These are phyloP conservation scores for Oreochromis spilurus DNA, from an alignment of 2,113 vertebrate genomes.

Conservation along the genomic window DNA sequence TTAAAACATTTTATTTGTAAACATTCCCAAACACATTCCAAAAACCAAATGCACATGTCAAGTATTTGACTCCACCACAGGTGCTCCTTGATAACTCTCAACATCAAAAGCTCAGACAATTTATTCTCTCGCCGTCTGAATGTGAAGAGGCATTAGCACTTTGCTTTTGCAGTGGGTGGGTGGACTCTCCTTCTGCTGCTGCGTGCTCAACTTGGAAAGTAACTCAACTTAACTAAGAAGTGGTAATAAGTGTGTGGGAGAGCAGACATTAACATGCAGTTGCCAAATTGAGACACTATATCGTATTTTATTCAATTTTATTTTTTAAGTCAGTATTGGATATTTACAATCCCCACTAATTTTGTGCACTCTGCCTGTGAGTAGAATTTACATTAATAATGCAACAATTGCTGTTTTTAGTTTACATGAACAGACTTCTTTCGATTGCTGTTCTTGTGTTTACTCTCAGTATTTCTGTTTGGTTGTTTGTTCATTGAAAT, in stretches of 20 bases:
- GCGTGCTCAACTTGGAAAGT: slow-evolving; percentile 4
- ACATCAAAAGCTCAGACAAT: slow-evolving; percentile 23
- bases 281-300: not conserved
- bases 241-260: slow-evolving; percentile 32
- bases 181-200: slow-evolving; percentile 12
- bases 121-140: slow-evolving; percentile 17
- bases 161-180: slow-evolving; percentile 20
- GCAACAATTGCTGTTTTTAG: not conserved
- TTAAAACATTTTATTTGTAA: not conserved
- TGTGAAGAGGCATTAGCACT: slow-evolving; percentile 14
- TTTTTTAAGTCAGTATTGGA: not conserved
- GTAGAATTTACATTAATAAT: not conserved
- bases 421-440: not conserved
- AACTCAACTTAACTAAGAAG: slow-evolving; percentile 16
- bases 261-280: not conserved
- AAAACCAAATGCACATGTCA: slow-evolving; percentile 9
- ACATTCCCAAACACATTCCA: not conserved
- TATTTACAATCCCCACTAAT: accelerated
- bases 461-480: not conserved
- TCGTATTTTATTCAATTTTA: accelerated
- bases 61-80: slow-evolving; percentile 10
- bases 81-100: slow-evolving; percentile 17
- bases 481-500: accelerated
- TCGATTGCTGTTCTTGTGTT: not conserved
- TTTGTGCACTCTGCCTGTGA: not conserved